Conservation (phyloP, 2,888 invertebrate genomes). For the Cheilosia impressa region DNA sequence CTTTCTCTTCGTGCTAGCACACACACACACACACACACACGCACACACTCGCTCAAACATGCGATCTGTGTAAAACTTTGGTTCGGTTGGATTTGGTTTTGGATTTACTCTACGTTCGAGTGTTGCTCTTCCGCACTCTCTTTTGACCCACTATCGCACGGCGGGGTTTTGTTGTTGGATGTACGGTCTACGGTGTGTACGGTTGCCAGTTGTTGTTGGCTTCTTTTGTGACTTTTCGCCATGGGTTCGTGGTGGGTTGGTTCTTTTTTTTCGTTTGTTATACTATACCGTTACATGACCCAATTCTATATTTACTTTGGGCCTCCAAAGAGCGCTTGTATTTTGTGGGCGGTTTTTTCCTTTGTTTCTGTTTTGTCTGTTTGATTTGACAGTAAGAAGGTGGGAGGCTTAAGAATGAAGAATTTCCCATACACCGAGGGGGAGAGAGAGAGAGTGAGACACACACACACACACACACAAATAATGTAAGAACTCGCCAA, state of each 20-base stretch:
- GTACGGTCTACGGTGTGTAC: slow-evolving; percentile 14
- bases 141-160: slow-evolving; percentile 36
- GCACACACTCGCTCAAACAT: too few relatives aligned
- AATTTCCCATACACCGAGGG: neutral
- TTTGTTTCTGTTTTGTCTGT: slow-evolving; percentile 14
- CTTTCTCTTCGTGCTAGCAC: slow-evolving; percentile 42
- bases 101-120: slow-evolving; percentile 4
- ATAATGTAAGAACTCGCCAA: slow-evolving; percentile 1
- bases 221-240: slow-evolving; percentile 47
- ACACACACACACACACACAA: neutral
- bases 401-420: slow-evolving; percentile 6
- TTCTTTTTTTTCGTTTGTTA: slow-evolving; percentile 15
- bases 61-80: too few relatives aligned
- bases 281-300: slow-evolving; percentile 56
- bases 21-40: neutral
- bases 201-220: slow-evolving; percentile 29
- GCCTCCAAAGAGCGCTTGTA: neutral
- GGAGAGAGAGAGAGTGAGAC: neutral
- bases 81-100: neutral
- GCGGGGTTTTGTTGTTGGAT: neutral
- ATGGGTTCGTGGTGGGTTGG: slow-evolving; percentile 22
- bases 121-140: slow-evolving; percentile 48
- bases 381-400: neutral
- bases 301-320: slow-evolving; percentile 50
- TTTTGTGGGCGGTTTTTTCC: slow-evolving; percentile 11